phyloP scores from a whole-genome alignment of 64 coral and sea anemone species.

The Montipora sp. region DNA sequence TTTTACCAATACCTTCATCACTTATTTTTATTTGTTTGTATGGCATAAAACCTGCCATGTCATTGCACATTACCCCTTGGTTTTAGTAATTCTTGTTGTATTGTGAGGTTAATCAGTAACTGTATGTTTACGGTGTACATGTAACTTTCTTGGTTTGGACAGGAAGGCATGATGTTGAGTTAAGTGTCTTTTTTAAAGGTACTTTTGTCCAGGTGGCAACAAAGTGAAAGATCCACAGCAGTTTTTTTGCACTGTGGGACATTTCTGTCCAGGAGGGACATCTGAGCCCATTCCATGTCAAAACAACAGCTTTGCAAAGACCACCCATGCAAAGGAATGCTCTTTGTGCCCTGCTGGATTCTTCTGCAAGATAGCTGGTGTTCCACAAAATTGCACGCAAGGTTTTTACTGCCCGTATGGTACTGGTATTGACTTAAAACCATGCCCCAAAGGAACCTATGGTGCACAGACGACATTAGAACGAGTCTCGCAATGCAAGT shows the following conservation, averaged over 20 bases:
- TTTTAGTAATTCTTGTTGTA: too few relatives aligned
- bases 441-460: slow-evolving; percentile 95
- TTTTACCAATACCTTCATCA: too few relatives aligned
- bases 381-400: slow-evolving; percentile 74
- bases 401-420: slow-evolving; percentile 94
- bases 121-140: too few relatives aligned
- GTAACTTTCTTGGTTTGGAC: too few relatives aligned
- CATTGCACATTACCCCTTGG: too few relatives aligned
- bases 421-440: slow-evolving; percentile 87
- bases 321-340: slow-evolving; percentile 93
- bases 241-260: slow-evolving; percentile 78
- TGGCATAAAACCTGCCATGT: too few relatives aligned
- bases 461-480: slow-evolving; percentile 84
- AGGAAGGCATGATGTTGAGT: background rate
- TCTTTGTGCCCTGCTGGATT: slow-evolving; percentile 88
- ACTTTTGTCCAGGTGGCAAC: slow-evolving; percentile 87
- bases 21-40: too few relatives aligned
- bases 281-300: slow-evolving; percentile 97
- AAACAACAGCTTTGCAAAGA: slow-evolving; percentile 94
- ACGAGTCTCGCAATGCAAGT: slow-evolving; percentile 83
- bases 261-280: slow-evolving; percentile 92
- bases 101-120: too few relatives aligned
- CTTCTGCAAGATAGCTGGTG: slow-evolving; percentile 91
- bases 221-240: slow-evolving; percentile 70
- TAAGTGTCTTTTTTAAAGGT: slow-evolving; percentile 41